A percentile compares a stretch with the other conserved stretches of the same genome.
These are phyloP conservation scores for Barbus barbus DNA, from an alignment of 2,113 vertebrate genomes.

Conservation along the genomic window DNA sequence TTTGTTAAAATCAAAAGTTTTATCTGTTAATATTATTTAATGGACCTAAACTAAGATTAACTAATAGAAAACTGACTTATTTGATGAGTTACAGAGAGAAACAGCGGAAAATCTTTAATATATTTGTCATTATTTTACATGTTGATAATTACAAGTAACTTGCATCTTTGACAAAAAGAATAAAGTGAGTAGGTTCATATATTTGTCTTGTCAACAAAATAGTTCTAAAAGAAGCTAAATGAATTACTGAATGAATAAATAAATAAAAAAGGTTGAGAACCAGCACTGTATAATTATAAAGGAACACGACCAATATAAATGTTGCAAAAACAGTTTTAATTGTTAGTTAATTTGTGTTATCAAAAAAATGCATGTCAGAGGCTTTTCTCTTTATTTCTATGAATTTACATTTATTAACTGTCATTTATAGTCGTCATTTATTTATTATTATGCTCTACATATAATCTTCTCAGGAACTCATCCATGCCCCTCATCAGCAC, in stretches of 20 bases:
- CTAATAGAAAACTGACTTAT: too few relatives aligned
- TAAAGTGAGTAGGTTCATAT: background rate
- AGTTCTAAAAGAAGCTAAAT: background rate
- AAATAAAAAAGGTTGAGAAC: background rate
- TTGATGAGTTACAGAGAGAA: background rate
- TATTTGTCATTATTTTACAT: background rate
- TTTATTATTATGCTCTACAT: constrained; percentile 4
- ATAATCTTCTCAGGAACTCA: constrained; percentile 23
- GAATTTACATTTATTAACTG: background rate
- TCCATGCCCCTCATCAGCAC: constrained; percentile 12
- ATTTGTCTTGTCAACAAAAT: background rate
- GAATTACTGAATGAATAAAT: too few relatives aligned
- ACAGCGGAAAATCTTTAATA: background rate
- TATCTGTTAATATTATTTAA: too few relatives aligned
- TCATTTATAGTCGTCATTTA: background rate
- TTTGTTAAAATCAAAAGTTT: too few relatives aligned
- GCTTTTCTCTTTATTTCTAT: background rate
- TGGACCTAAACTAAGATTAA: too few relatives aligned
- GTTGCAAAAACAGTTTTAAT: background rate
- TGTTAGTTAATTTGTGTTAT: background rate
- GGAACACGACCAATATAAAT: background rate
- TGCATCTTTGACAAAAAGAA: background rate
- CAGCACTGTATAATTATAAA: background rate
- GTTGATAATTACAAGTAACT: background rate
- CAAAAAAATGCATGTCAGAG: background rate